Percentiles rank a stretch among this genome's conserved stretches.
Conservation (phyloP, 1,140 invertebrate species). For the Caerostris extrusa region DNA sequence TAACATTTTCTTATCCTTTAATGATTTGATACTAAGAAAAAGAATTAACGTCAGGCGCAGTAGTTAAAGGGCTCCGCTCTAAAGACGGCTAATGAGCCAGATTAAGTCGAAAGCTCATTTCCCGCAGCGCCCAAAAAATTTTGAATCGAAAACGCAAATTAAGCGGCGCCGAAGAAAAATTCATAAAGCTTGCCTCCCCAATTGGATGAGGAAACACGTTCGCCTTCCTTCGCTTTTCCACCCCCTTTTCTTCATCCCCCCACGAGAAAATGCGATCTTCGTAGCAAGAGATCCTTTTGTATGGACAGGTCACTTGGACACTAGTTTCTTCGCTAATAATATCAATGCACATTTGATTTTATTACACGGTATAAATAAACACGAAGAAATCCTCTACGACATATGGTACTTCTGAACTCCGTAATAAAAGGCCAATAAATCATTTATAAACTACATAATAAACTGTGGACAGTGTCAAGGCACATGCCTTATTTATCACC, state of each 20-base stretch:
- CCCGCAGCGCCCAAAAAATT: constrained; percentile 58
- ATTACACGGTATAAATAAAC: not conserved
- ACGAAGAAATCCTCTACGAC: no score
- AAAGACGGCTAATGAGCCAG: constrained; percentile 67
- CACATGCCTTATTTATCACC: no score
- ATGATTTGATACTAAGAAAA: constrained; percentile 75
- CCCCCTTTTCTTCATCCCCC: not conserved
- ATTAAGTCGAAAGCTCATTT: constrained; percentile 75
- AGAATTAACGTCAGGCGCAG: constrained; percentile 71
- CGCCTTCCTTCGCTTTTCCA: not conserved
- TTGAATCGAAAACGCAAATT: constrained; percentile 68
- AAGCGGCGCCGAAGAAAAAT: constrained; percentile 58
- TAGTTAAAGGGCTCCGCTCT: constrained; percentile 58
- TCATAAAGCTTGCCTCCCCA: constrained; percentile 63
- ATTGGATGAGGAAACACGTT: constrained; percentile 51
- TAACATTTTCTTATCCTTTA: constrained; percentile 75
- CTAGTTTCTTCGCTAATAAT: not conserved
- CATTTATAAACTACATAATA: no score
- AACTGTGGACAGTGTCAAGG: no score
- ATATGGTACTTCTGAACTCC: no score
- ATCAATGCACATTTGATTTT: not conserved
- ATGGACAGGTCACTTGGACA: not conserved
- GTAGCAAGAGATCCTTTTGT: not conserved
- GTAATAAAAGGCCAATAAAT: no score
- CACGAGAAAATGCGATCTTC: not conserved